These are phyloP conservation scores for Drosophila antonietae DNA, from an alignment of 2,888 invertebrate genomes.

Conservation along the genomic window DNA sequence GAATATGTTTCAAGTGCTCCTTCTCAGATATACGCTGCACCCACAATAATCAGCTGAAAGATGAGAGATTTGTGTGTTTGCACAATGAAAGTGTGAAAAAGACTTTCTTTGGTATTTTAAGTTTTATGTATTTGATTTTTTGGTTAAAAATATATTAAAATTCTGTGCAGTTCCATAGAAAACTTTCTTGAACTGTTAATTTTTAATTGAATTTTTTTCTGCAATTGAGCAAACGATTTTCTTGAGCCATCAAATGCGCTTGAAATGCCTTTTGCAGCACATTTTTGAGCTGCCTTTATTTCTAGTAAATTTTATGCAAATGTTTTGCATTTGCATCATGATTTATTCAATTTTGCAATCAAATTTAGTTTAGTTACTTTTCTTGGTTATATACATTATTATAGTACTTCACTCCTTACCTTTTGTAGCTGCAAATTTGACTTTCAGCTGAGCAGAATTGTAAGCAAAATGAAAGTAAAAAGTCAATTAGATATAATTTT, in stretches of 20 bases:
- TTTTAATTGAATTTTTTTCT: background rate
- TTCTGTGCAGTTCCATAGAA: background rate
- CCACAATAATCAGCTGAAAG: conserved; percentile 26
- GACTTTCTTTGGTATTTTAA: background rate
- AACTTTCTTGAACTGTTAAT: background rate
- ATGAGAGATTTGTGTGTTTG: background rate
- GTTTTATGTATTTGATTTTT: background rate
- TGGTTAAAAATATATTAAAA: background rate
- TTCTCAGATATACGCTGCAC: conserved; percentile 29
- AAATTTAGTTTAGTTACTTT: background rate
- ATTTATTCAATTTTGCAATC: background rate
- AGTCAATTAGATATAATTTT: conserved; percentile 40
- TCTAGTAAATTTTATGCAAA: background rate
- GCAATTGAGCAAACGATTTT: background rate
- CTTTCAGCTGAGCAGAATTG: background rate
- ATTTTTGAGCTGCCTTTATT: background rate
- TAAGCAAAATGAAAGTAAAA: conserved; percentile 47
- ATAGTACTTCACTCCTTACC: background rate
- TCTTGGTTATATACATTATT: background rate
- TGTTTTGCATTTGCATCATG: background rate
- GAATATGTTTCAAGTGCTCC: conserved; percentile 7
- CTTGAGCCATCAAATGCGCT: background rate
- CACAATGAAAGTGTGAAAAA: conserved; percentile 48
- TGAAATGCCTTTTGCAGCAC: background rate
- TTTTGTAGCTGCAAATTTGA: background rate